Conservation (phyloP, 2,797 vertebrate species). For the Cygnus olor region DNA sequence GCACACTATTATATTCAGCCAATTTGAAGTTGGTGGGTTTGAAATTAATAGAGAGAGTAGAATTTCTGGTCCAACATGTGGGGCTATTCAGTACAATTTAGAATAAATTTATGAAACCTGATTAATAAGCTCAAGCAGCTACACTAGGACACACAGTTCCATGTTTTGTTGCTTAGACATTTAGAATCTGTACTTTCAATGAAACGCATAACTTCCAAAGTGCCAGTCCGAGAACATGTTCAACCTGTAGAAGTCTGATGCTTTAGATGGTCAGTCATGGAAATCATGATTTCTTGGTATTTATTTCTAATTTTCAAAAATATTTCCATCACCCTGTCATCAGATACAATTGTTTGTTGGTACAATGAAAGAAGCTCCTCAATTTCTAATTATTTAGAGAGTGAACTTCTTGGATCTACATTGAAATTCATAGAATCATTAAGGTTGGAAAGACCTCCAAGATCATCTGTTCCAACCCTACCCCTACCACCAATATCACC, state of each 20-base stretch:
- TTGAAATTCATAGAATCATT: neutral
- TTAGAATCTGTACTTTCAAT: neutral
- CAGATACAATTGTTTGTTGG: neutral
- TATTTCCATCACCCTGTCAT: neutral
- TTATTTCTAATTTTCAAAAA: neutral
- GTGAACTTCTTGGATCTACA: neutral
- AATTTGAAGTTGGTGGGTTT: neutral
- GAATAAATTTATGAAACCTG: neutral
- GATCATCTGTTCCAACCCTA: no score
- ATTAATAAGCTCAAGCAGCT: neutral
- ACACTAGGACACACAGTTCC: neutral
- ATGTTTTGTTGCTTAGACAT: neutral
- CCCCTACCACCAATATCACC: no score
- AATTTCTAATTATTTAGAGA: neutral
- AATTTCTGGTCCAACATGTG: neutral
- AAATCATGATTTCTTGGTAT: neutral
- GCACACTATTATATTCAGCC: neutral
- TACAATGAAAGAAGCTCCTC: neutral
- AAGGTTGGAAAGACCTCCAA: no score
- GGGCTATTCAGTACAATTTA: neutral
- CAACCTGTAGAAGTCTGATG: neutral
- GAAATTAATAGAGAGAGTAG: neutral
- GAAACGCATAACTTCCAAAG: neutral
- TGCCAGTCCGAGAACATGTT: neutral
- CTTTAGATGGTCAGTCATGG: neutral